phyloP scores from a whole-genome alignment of 2,113 vertebrate genomes.

The Pardalotus punctatus region DNA sequence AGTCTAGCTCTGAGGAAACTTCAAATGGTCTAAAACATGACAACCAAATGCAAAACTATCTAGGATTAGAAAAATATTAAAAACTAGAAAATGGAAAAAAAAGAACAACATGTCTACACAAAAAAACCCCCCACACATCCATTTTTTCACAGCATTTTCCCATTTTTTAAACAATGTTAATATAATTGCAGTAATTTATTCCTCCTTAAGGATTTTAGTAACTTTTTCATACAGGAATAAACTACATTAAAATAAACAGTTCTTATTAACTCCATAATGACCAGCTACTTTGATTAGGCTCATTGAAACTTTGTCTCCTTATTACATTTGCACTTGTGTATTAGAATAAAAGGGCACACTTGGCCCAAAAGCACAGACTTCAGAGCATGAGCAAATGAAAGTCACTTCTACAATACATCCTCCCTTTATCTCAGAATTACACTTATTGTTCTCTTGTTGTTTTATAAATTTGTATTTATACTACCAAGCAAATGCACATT shows the following conservation, averaged over 20 bases:
- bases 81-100: background rate
- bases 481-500: background rate
- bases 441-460: background rate
- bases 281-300: background rate
- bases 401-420: background rate
- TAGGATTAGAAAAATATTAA: background rate
- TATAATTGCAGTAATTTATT: background rate
- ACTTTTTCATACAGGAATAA: background rate
- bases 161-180: background rate
- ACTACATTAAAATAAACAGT: background rate
- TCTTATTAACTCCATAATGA: background rate
- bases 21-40: background rate
- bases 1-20: background rate
- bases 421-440: background rate
- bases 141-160: background rate
- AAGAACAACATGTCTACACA: background rate
- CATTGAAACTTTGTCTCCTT: background rate
- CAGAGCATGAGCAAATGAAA: background rate
- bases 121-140: background rate
- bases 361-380: background rate
- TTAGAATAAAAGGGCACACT: background rate
- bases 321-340: background rate
- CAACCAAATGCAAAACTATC: background rate
- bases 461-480: background rate
- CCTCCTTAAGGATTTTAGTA: background rate